Conservation (phyloP, 30 jellyfish, hydroid and myxozoan genomes). For the Clytia hemisphaerica region DNA sequence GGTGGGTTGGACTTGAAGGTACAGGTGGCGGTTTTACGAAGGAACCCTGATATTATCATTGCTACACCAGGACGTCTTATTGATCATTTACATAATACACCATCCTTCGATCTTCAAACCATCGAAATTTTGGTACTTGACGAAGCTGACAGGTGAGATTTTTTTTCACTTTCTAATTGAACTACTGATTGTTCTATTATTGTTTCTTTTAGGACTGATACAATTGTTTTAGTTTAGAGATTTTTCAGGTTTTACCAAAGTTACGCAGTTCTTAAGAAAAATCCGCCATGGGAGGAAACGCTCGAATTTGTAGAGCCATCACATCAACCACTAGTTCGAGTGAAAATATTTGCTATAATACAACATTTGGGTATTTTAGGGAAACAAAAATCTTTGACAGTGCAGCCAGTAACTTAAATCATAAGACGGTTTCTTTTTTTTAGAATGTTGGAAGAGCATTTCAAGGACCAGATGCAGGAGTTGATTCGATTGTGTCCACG, state of each 20-base stretch:
- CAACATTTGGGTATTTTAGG: background rate
- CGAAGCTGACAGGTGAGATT: slow-evolving; percentile 94
- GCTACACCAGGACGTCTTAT: slow-evolving; percentile 99
- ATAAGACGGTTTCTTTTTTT: background rate
- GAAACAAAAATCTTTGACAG: background rate
- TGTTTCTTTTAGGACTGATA: too few species aligned
- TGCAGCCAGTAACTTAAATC: too few species aligned
- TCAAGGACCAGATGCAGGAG: slow-evolving; percentile 91
- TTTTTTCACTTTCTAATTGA: background rate
- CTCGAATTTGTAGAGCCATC: too few species aligned
- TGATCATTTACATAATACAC: slow-evolving; percentile 91
- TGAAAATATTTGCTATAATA: background rate
- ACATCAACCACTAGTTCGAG: background rate
- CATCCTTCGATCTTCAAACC: slow-evolving; percentile 81
- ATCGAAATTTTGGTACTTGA: slow-evolving; percentile 92
- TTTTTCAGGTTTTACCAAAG: too few species aligned
- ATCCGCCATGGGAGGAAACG: too few species aligned
- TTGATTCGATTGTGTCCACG: slow-evolving; percentile 78
- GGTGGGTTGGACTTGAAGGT: slow-evolving; percentile 86
- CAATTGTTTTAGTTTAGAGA: too few species aligned
- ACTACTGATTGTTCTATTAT: too few species aligned
- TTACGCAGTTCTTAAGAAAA: too few species aligned
- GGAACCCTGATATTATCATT: slow-evolving; percentile 76
- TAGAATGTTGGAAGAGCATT: slow-evolving; percentile 97
- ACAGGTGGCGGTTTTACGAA: slow-evolving; percentile 90